Evolutionary conservation across 2,888 invertebrate genomes (phyloP), one percentile per base, ranked within the genome.

Genomic region (Pristionchus entomophagus): DNA sequence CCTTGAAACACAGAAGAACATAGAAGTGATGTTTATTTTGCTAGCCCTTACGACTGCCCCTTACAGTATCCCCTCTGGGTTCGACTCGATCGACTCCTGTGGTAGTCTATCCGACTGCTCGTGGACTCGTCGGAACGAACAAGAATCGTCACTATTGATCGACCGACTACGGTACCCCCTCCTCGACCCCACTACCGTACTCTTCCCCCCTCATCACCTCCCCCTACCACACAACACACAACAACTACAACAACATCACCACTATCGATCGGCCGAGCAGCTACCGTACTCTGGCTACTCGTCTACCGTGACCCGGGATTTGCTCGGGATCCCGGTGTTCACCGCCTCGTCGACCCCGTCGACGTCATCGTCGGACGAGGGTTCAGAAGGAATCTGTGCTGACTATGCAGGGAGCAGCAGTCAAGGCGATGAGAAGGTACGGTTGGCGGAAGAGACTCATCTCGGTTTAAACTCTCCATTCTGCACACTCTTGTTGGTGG

Each of bases 101-200:
- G 62, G 78, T 59, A 49, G 59, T 89, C 56, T 89, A 88, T 85
- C 89, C 89, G 73, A 89, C 86, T 69, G 88, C 89, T 26, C 84
- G 89, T 51, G 89, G 89, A 26, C 89, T 89, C 86, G 87, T 89
- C 87, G 87, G 86, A 77, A 65, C 65, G 26, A 86, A 59, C 85
- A 85, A 85, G 85, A 73, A 73, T 73, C 83, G 83, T 12, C 29
- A 65, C 65, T 84, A 35, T 8, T 65, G 29, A 82, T 41, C 38
- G 80, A 19, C 4, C 82, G 4, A 45, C 62, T n/a, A 29, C 35
- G 6, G 59, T 62, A 6, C 29, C 62, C 62, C 62, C 0, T 2
- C 49, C 32, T 49, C 49, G n/a, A 10, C 32, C 45, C 49, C 8
- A 45, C 53, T 38, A 19, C 35, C 8, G 35, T 65, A 32, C 65